Conservation (phyloP, 2,113 vertebrate species). For the Periophthalmodon schlosseri region DNA sequence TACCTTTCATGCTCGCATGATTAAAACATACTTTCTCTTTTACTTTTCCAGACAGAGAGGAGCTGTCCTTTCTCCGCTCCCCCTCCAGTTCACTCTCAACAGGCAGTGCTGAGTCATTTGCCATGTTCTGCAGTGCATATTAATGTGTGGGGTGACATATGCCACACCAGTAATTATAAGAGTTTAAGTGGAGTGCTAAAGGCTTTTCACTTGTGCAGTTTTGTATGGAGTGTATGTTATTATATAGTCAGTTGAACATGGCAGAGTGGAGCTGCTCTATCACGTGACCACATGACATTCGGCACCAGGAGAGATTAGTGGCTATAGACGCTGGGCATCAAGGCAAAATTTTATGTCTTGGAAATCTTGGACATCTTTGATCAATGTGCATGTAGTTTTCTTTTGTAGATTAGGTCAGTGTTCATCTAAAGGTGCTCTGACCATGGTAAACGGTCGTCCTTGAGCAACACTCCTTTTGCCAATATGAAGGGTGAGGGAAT, state of each 20-base stretch:
- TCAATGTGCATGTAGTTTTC: not conserved
- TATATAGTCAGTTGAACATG: not conserved
- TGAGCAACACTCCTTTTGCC: too few relatives aligned
- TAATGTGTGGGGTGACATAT: not conserved
- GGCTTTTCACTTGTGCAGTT: not conserved
- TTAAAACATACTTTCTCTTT: not conserved
- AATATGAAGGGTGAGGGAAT: too few relatives aligned
- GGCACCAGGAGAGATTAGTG: slow-evolving; percentile 36
- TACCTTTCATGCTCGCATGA: not conserved
- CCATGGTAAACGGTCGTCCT: too few relatives aligned
- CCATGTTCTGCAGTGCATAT: not conserved
- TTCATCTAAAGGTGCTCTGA: not conserved
- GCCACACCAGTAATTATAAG: not conserved
- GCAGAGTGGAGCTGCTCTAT: slow-evolving; percentile 44
- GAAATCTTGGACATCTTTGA: not conserved
- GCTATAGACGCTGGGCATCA: slow-evolving; percentile 25
- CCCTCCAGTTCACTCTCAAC: not conserved
- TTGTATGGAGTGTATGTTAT: not conserved
- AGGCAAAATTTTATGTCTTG: not conserved
- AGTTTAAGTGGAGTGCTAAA: not conserved
- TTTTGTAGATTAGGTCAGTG: not conserved
- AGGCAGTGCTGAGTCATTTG: not conserved
- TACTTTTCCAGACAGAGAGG: not conserved
- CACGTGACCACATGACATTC: slow-evolving; percentile 59
- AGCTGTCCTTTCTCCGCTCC: not conserved